phyloP scores from a whole-genome alignment of 1,140 invertebrate species.

The Belonocnema kinseyi region DNA sequence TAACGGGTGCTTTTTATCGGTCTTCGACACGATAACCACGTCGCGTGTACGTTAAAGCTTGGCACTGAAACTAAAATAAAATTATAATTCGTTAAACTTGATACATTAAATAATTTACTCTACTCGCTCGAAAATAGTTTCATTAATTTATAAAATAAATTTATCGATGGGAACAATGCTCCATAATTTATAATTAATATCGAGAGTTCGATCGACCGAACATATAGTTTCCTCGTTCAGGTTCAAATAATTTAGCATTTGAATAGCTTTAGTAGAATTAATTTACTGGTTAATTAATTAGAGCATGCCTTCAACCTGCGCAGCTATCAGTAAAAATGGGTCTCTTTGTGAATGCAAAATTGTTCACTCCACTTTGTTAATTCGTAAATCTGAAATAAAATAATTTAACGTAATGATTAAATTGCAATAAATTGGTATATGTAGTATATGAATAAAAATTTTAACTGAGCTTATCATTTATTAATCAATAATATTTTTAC shows the following conservation, averaged over 20 bases:
- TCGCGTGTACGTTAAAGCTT: neutral
- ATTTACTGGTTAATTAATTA: constrained; percentile 13
- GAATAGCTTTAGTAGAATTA: constrained; percentile 26
- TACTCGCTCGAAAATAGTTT: constrained; percentile 5
- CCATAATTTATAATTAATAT: neutral
- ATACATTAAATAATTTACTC: constrained; percentile 32
- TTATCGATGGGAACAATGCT: neutral
- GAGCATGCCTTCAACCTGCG: neutral
- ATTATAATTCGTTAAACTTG: constrained; percentile 51
- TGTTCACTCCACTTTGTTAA: too few relatives aligned
- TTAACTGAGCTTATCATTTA: too few relatives aligned
- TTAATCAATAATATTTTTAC: too few relatives aligned
- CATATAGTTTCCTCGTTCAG: constrained; percentile 1
- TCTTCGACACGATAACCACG: constrained; percentile 22
- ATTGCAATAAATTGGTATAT: too few relatives aligned
- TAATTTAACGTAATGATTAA: too few relatives aligned
- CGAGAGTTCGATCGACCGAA: neutral
- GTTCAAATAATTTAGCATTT: constrained; percentile 24
- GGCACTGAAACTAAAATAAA: constrained; percentile 32
- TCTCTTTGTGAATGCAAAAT: too few relatives aligned
- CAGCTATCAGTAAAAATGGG: neutral
- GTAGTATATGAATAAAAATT: too few relatives aligned
- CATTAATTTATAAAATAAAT: constrained; percentile 10
- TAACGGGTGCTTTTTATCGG: neutral
- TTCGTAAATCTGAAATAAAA: too few relatives aligned